Evolutionary conservation across 2,888 invertebrate species (phyloP), one percentile per base, ranked within the genome.

Genomic region (Microchrysa polita): DNA sequence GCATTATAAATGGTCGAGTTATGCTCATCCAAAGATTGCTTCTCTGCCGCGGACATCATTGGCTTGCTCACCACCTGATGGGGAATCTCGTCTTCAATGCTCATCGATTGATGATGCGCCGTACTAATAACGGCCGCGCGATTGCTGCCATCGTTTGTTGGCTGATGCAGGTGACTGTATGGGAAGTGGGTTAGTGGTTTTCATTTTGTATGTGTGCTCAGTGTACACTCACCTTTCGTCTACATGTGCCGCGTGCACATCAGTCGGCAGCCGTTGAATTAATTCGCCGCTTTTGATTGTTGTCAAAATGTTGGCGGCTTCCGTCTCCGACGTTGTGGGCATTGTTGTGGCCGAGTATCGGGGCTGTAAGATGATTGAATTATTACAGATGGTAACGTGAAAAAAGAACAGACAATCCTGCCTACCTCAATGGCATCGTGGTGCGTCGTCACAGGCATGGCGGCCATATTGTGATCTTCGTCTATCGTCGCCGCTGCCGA

Each of bases 261-360:
- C 55, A 10, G 34, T 18, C 2, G 75, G 7, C n/a, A 65, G 22
- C 18, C 74, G 60, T 40, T 76, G 76, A 14, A 78, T 73, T 60
- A 78, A 72, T 60, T 83, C 82, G 1, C 81, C 81, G 23, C 82
- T 80, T 77, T 83, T 83, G 10, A 83, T 83, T 10, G 80, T 82
- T 2, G 83, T 83, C 34, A 83, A 76, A 74, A 83, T 83, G 65
- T 81, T 82, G 2, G 83, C 83, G 10, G 82, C 83, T 76, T 83
- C 83, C 4, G 83, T 81, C 74, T 83, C 83, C 0, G 82, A 81
- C 75, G 79, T 75, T 20, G 79, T 82, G 27, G 82, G 80, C 23
- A 77, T 77, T 20, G 27, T 34, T 34, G 27, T 7, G 2, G 73
- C 52, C 4, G 22, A 14, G 48, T 60, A 57, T 9, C 34, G 52